A percentile compares a stretch with the other conserved stretches of the same genome.
Conservation (phyloP, 2,797 vertebrate species). For the Hydrophis major region DNA sequence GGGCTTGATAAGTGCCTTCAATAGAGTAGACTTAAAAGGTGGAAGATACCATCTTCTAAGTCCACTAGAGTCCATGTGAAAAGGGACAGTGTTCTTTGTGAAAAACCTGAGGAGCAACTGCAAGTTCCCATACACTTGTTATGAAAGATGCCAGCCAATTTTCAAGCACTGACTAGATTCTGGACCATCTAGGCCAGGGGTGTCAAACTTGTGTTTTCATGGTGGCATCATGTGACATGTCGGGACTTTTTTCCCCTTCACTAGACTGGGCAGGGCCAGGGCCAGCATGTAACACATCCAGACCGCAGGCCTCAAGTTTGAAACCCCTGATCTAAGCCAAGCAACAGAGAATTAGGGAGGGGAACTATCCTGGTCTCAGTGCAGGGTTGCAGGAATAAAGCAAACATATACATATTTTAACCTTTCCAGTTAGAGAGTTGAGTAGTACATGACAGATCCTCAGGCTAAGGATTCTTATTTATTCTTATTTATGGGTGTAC, state of each 20-base stretch:
- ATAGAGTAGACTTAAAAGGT: no score
- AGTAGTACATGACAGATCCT: background rate
- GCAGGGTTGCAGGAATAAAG: background rate
- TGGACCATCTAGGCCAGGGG: background rate
- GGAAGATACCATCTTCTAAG: no score
- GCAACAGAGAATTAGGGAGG: background rate
- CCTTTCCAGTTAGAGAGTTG: background rate
- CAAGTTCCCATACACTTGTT: background rate
- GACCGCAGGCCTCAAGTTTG: no score
- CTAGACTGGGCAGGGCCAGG: no score
- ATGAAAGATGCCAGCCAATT: background rate
- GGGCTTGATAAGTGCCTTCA: background rate
- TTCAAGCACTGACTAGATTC: background rate
- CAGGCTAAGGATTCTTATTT: background rate
- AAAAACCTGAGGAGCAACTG: background rate
- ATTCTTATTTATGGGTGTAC: background rate
- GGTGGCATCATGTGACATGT: no score
- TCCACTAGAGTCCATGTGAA: background rate
- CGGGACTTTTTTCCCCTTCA: no score
- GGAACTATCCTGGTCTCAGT: background rate
- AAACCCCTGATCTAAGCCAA: background rate
- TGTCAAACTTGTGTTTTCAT: no score
- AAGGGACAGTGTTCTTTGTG: background rate
- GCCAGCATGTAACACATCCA: no score
- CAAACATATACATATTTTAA: background rate